phyloP scores from a whole-genome alignment of 2,113 vertebrate genomes.

The Catharus fuscescens region DNA sequence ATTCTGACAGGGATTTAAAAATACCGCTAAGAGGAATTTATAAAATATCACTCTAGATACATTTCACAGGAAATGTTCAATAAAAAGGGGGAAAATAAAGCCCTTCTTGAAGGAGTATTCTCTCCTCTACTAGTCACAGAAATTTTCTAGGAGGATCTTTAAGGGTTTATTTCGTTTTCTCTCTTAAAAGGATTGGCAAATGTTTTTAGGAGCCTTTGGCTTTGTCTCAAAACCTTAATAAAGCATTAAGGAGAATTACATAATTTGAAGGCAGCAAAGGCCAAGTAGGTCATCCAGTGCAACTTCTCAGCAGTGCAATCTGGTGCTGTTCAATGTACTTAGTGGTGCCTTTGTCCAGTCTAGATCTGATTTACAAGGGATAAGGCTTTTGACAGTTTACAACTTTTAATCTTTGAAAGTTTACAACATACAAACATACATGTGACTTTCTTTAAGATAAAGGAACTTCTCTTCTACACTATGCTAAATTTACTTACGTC shows the following conservation, averaged over 20 bases:
- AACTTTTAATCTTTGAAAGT: background rate
- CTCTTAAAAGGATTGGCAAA: background rate
- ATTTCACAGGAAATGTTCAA: background rate
- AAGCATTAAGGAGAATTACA: background rate
- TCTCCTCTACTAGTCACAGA: background rate
- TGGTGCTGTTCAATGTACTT: background rate
- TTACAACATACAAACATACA: background rate
- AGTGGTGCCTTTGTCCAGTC: background rate
- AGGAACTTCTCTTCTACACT: background rate
- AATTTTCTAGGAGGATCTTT: background rate
- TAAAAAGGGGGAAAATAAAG: background rate
- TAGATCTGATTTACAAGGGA: background rate
- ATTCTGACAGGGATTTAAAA: background rate
- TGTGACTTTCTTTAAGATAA: background rate
- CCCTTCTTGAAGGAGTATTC: background rate
- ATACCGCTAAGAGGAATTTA: background rate
- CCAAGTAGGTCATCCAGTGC: background rate
- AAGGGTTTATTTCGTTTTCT: background rate
- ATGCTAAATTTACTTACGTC: background rate
- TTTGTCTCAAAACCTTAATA: slow-evolving; percentile 23
- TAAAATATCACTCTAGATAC: background rate
- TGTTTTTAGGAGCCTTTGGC: background rate
- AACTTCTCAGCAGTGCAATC: background rate
- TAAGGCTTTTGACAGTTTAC: background rate
- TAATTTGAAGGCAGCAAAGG: slow-evolving; percentile 27